Base-by-base conservation (phyloP, 2,113 vertebrate genomes). In the Gavia stellata region DNA sequence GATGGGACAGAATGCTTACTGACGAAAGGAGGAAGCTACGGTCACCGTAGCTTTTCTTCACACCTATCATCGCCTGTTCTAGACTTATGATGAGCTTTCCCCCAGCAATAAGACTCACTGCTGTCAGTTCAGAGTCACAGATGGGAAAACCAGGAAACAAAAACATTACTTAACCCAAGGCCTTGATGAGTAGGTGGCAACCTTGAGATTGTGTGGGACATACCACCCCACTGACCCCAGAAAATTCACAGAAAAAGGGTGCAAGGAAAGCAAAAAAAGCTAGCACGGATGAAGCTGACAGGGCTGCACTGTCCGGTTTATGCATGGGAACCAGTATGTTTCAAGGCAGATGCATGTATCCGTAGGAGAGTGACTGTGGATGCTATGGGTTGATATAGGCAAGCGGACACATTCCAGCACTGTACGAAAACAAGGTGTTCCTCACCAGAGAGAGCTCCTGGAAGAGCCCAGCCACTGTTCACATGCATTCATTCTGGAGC, bases 141-240 rank as follows among this genome's bases (percentile, higher is more conserved):
- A 17, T 0, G 33, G 33, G 18, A 66, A 10, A 61, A 45, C 1
- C 34, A 42, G 42, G 36, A 63, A 58, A 72, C 49, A 47, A 21
- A 68, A 17, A 63, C 81, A 9, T 33, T 13, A 8, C 24, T 58
- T 5, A 59, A 33, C 20, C 26, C 26, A 21, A 50, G 73, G 55
- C 33, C 55, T 44, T 17, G 36, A 49, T 49, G 29, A 78, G 25
- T 59, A 58, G 50, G 55, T 0, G 0, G 40, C 44, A 19, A 19
- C 38, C 38, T 44, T 6, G 6, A 23, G 38, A 26, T 31, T 7
- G 25, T 16, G 56, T 59, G 44, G 56, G 40, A 59, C 70, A 74
- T 1, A 80, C 6, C 24, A 26, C 10, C 3, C 8, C 1, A 1
- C 1, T 38, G 33, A 61, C 17, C 40, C n/a, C 20, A 20, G 3